Evolutionary conservation across 2,888 invertebrate genomes (phyloP).

Genomic region (Augiades crinisus): DNA sequence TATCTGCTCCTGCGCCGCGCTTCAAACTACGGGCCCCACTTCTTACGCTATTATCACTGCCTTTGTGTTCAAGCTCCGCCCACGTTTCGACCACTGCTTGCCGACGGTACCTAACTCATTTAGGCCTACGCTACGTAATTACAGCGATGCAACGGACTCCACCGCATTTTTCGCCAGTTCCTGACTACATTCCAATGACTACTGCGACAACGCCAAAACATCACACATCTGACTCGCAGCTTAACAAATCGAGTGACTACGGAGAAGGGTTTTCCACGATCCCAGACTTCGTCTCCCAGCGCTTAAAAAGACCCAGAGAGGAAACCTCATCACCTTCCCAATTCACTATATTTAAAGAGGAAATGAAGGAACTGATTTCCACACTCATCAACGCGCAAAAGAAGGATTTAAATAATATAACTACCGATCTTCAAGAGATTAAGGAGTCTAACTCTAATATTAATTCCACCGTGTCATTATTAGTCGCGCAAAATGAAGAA

Average conservation of each 20-base stretch:
- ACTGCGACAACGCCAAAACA: constrained; percentile 11
- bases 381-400: not conserved
- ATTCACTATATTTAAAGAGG: not conserved
- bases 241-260: not conserved
- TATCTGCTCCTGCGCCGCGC: not conserved
- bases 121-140: constrained; percentile 1
- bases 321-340: not conserved
- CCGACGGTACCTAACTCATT: not conserved
- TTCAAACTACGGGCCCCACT: not conserved
- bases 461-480: not conserved
- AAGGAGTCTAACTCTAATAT: not conserved
- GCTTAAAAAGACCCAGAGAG: not conserved
- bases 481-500: not conserved
- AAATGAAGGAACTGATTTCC: not conserved
- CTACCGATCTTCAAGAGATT: not conserved
- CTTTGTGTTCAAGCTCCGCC: not conserved
- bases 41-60: not conserved
- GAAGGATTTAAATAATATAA: not conserved
- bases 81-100: not conserved
- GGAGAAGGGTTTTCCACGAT: not conserved
- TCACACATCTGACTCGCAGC: not conserved
- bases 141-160: not conserved
- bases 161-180: not conserved
- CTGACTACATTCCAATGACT: not conserved
- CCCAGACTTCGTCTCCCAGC: not conserved